Base-by-base conservation (phyloP, 2,113 vertebrate species). In the Syngnathus typhle region DNA sequence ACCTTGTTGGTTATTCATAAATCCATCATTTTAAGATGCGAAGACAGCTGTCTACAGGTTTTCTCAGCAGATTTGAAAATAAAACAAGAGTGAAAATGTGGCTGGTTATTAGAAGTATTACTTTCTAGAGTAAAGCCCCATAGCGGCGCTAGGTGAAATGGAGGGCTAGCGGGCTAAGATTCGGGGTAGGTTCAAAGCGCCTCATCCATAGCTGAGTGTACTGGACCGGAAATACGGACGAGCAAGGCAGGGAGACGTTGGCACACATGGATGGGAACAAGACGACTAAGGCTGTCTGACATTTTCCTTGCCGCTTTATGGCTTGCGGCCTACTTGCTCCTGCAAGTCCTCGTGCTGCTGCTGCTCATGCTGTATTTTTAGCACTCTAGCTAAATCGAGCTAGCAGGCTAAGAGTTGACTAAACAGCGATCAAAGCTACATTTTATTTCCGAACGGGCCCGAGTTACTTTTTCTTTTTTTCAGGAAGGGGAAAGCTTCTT, bases 171-270 rank as follows among this genome's bases (percentile, higher is more conserved):
- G 72, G 80, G 64, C 82, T 85, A 88, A 84, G 68, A 67, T 81
- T 71, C 66, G 77, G 55, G 89, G 88, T 91, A 88, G 91, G 91
- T 89, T 90, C 91, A 91, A 80, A 95, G 92, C 79, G 93, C 77
- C 92, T 93, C 91, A 92, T 91, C 85, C 90, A 87, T 89, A 88
- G 82, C 91, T 82, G 60, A 82, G 67, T 79, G 89, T 90, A 37
- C 86, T 70, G 83, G 65, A 82, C 73, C 72, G 72, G 82, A 83
- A 79, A 78, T 66, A 89, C 79, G 84, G 84, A 89, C 85, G 80
- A 89, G 85, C 88, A 90, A 89, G 90, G 86, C 87, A 83, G 90
- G 90, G 83, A 91, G 88, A 90, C 85, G 73, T 88, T 92, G 91
- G 92, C 93, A 94, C 88, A 92, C 89, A 93, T 91, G 76, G 87